Percentiles rank a stretch among this genome's conserved stretches.
Conservation (phyloP, 2,888 invertebrate species). For the Geotrupes spiniger region DNA sequence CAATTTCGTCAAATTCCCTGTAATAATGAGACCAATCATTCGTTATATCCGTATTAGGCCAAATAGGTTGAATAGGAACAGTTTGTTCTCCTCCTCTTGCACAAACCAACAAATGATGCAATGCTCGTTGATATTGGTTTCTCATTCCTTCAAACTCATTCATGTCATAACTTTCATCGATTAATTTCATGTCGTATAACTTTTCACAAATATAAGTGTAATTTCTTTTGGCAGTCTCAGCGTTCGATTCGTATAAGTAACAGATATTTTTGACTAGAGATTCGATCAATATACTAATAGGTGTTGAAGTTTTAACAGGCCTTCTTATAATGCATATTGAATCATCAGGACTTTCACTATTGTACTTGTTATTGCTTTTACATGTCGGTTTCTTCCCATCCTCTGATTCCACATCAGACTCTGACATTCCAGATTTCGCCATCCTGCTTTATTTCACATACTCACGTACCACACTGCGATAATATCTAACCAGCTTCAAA, state of each 20-base stretch:
- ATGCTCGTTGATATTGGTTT: slow-evolving; percentile 64
- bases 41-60: slow-evolving; percentile 55
- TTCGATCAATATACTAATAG: slow-evolving; percentile 67
- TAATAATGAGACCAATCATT: slow-evolving; percentile 65
- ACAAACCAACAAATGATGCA: slow-evolving; percentile 62
- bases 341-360: not conserved
- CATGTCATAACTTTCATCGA: slow-evolving; percentile 68
- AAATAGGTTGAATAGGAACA: slow-evolving; percentile 52
- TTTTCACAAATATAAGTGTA: slow-evolving; percentile 68
- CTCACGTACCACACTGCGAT: too few relatives aligned
- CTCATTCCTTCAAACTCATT: slow-evolving; percentile 69
- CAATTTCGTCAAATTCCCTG: slow-evolving; percentile 67
- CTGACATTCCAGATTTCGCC: slow-evolving; percentile 33
- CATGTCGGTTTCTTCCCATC: slow-evolving; percentile 12
- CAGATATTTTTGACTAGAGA: slow-evolving; percentile 69
- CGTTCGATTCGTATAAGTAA: slow-evolving; percentile 61
- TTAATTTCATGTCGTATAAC: slow-evolving; percentile 64
- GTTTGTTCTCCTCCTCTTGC: slow-evolving; percentile 58
- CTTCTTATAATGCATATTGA: slow-evolving; percentile 16
- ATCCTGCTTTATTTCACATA: slow-evolving; percentile 11
- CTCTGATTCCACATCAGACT: slow-evolving; percentile 22
- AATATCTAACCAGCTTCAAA: too few relatives aligned
- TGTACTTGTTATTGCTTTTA: slow-evolving; percentile 8
- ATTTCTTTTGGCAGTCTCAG: slow-evolving; percentile 54
- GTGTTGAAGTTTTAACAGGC: slow-evolving; percentile 50